phyloP scores from a whole-genome alignment of 1,140 invertebrate genomes.

The Saccostrea echinata region DNA sequence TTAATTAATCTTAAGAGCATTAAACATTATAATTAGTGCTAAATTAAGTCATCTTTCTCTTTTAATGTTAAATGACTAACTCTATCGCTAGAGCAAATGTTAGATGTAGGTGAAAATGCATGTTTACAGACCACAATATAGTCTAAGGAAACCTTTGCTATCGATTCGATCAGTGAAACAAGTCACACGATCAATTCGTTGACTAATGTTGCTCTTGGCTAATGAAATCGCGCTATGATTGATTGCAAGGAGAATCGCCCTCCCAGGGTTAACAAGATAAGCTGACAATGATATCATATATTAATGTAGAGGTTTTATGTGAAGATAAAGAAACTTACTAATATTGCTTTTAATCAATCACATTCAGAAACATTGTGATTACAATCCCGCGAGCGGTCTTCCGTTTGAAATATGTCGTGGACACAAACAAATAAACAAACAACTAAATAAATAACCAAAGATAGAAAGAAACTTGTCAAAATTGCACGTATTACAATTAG shows the following conservation, averaged over 20 bases:
- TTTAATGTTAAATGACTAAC: neutral
- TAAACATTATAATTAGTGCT: no score
- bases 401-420: neutral
- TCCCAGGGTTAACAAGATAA: conserved; percentile 34
- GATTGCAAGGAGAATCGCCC: neutral
- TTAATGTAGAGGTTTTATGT: conserved; percentile 30
- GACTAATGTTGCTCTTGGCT: conserved; percentile 34
- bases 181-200: neutral
- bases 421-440: no score
- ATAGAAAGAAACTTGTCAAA: no score
- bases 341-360: conserved; percentile 37
- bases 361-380: conserved; percentile 26
- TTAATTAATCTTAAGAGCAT: no score
- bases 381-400: neutral
- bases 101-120: neutral
- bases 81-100: neutral
- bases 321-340: conserved; percentile 28
- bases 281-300: conserved; percentile 35
- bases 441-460: no score
- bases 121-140: neutral
- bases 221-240: conserved; percentile 37
- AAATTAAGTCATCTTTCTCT: neutral
- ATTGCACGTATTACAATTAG: no score
- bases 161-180: conserved; percentile 15
- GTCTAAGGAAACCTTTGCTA: neutral